These are phyloP conservation scores for Gobionotothen gibberifrons DNA, from an alignment of 2,797 vertebrate genomes.

Conservation along the genomic window DNA sequence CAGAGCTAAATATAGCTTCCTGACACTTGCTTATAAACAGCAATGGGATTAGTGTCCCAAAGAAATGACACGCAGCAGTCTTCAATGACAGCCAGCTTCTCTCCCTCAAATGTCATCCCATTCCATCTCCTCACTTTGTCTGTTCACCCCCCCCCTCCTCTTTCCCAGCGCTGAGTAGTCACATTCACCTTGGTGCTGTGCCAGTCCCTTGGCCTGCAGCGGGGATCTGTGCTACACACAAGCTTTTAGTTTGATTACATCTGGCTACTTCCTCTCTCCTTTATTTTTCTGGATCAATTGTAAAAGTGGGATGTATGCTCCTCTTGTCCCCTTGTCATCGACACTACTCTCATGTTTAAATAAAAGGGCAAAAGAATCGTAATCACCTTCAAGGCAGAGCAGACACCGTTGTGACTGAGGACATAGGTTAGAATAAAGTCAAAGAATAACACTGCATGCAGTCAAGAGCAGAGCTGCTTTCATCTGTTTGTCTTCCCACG, in stretches of 20 bases:
- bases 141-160: slow-evolving; percentile 50
- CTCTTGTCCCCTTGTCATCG: slow-evolving; percentile 52
- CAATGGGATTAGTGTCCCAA: slow-evolving; percentile 67
- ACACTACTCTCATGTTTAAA: slow-evolving; percentile 25
- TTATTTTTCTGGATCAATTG: slow-evolving; percentile 64
- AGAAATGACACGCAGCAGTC: slow-evolving; percentile 60
- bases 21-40: slow-evolving; percentile 71
- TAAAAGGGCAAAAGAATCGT: slow-evolving; percentile 17
- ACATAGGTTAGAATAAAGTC: slow-evolving; percentile 28
- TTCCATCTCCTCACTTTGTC: slow-evolving; percentile 67
- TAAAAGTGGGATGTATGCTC: slow-evolving; percentile 65
- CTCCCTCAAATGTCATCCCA: slow-evolving; percentile 64
- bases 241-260: slow-evolving; percentile 87
- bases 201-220: slow-evolving; percentile 65
- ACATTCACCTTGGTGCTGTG: slow-evolving; percentile 78
- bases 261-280: slow-evolving; percentile 68
- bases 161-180: slow-evolving; percentile 60
- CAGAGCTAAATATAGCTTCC: slow-evolving; percentile 73
- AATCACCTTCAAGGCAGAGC: slow-evolving; percentile 43
- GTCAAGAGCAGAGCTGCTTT: slow-evolving; percentile 46
- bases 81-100: slow-evolving; percentile 67
- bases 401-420: slow-evolving; percentile 16
- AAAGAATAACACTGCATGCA: slow-evolving; percentile 21
- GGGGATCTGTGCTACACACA: slow-evolving; percentile 65
- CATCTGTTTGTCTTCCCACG: slow-evolving; percentile 35